Evolutionary conservation across 1,140 invertebrate genomes (phyloP), one percentile per base, ranked within the genome.

Genomic region (Drosophila nebulosa): DNA sequence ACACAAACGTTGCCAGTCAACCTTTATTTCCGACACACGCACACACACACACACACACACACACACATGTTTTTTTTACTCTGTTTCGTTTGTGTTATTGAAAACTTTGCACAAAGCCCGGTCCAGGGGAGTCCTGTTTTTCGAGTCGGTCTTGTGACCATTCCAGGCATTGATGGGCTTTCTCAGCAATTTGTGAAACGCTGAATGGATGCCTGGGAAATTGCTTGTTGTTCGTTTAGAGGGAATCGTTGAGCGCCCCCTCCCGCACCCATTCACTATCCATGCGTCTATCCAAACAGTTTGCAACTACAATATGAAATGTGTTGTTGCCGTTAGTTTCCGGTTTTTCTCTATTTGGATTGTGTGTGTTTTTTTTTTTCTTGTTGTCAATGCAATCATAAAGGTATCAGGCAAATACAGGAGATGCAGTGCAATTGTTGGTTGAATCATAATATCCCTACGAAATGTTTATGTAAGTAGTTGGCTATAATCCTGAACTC

Each of bases 101-200:
- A 35, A 32, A 51, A 50, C 14, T 50, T 16, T 50, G 18, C 16
- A 69, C 39, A 57, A 35, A 5, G 16, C 46, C 22, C 16, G 32
- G n/a, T 21, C 16, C 32, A 27, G 53, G 18, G 18, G 56, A 35
- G 61, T 55, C 73, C 51, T 71, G 69, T 62, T 74, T 69, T 39
- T 36, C n/a, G 58, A 59, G 52, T 21, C 22, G 16, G 67, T 22
- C 56, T 55, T 36, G 14, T 57, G 30, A 42, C 10, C 55, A 26
- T 70, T 32, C 32, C 57, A 57, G 39, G n/a, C 63, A 60, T 72
- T 68, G 68, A 53, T 68, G 52, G 73, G 78, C 18, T 77, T 72
- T 62, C 73, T 50, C 55, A 51, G 63, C 73, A 79, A 77, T 80
- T 77, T 81, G 63, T 59, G 58, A 66, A 36, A 21, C 22, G 51